Conservation (phyloP, 2,113 vertebrate genomes). For the pig (Sus scrofa) region T2T-Sscrofa CM000830.6:44602501-44603000, state of each 20-base stretch:
- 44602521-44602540: neutral
- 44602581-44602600: neutral
- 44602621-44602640: slow-evolving; percentile 47
- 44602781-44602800: neutral
- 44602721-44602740: slow-evolving; percentile 38
- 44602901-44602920: no score
- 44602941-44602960: no score
- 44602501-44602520: neutral
- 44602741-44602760: neutral
- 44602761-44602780: slow-evolving; percentile 36
- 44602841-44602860: no score
- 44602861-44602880: no score
- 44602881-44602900: no score
- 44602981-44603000: no score
- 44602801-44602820: no score
- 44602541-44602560: slow-evolving; percentile 46
- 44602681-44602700: slow-evolving; percentile 50
- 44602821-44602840: no score
- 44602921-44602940: no score
- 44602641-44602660: slow-evolving; percentile 40
- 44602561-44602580: neutral
- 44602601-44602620: neutral
- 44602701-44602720: neutral
- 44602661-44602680: neutral
- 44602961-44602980: no score